phyloP scores from a whole-genome alignment of 2,797 vertebrate genomes.

The Betta splendens region DNA sequence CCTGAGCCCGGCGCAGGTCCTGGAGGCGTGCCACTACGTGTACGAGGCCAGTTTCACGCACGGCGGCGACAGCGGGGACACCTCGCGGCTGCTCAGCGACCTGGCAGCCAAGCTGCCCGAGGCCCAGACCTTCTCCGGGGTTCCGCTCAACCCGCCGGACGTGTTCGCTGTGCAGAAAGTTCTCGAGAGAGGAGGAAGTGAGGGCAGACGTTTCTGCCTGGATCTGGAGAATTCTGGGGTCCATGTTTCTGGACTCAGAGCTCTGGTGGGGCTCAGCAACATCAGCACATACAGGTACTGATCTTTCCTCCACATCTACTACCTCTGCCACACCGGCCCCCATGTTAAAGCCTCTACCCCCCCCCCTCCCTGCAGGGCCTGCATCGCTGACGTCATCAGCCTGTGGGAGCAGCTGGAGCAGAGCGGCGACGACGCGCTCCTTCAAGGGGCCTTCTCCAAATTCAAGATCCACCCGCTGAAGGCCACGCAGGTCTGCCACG shows the following conservation, averaged over 20 bases:
- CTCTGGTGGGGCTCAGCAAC: conserved; percentile 81
- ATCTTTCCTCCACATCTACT: conserved; percentile 9
- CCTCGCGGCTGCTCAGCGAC: conserved; percentile 50
- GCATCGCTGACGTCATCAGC: conserved; percentile 83
- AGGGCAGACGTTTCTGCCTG: conserved; percentile 80
- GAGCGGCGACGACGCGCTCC: conserved; percentile 66
- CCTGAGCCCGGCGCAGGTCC: conserved; percentile 78
- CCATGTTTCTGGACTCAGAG: conserved; percentile 79
- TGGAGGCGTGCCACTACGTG: conserved; percentile 87
- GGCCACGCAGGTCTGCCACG: conserved; percentile 83
- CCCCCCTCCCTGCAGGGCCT: conserved; percentile 80
- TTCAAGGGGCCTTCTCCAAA: conserved; percentile 82
- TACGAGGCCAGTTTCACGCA: conserved; percentile 74
- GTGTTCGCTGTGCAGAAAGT: conserved; percentile 78
- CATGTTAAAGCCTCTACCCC: background rate
- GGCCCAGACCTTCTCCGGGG: conserved; percentile 82
- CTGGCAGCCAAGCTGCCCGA: conserved; percentile 78
- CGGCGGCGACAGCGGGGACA: conserved; percentile 51
- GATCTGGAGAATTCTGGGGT: conserved; percentile 86
- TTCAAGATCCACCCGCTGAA: conserved; percentile 90
- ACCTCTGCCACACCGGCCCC: no score
- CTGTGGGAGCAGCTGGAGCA: conserved; percentile 87
- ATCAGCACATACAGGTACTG: conserved; percentile 86
- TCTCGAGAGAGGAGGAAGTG: conserved; percentile 66
- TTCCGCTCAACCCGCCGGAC: conserved; percentile 82